Evolutionary conservation across 2,888 invertebrate genomes (phyloP).

Genomic region (Lasioglossum morio): DNA sequence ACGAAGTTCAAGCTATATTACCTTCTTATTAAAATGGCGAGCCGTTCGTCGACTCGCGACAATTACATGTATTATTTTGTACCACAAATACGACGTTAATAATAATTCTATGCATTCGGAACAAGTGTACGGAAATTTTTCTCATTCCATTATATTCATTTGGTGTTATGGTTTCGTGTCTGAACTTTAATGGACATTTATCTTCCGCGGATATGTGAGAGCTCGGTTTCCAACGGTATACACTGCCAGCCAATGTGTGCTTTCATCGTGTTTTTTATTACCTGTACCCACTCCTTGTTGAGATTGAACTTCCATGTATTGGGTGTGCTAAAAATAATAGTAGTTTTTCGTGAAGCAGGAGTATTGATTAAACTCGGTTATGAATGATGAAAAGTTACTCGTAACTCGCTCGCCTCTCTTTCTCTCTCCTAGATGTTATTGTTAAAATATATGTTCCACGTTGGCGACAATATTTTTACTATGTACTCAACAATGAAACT

Average conservation of each 20-base stretch:
- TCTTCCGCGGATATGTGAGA: slow-evolving; percentile 18
- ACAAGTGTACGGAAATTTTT: not conserved
- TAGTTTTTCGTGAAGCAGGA: not conserved
- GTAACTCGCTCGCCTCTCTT: not conserved
- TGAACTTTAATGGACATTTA: slow-evolving; percentile 13
- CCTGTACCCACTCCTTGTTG: not conserved
- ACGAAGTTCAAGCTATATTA: not conserved
- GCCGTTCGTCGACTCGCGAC: not conserved
- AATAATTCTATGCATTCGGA: not conserved
- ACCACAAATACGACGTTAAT: not conserved
- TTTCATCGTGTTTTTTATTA: slow-evolving; percentile 42
- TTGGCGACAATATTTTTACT: not conserved
- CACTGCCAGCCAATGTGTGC: not conserved
- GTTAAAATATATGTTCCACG: not conserved
- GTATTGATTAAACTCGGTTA: not conserved
- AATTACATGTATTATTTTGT: not conserved
- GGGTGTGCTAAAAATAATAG: not conserved
- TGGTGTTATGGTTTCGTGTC: not conserved
- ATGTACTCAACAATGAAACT: not conserved
- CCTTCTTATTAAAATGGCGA: not conserved
- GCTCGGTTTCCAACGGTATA: not conserved
- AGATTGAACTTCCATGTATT: slow-evolving; percentile 35
- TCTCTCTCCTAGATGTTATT: not conserved
- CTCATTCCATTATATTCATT: not conserved
- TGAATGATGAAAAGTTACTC: not conserved